phyloP scores from a whole-genome alignment of 2,888 invertebrate species.

The Bombylius major region DNA sequence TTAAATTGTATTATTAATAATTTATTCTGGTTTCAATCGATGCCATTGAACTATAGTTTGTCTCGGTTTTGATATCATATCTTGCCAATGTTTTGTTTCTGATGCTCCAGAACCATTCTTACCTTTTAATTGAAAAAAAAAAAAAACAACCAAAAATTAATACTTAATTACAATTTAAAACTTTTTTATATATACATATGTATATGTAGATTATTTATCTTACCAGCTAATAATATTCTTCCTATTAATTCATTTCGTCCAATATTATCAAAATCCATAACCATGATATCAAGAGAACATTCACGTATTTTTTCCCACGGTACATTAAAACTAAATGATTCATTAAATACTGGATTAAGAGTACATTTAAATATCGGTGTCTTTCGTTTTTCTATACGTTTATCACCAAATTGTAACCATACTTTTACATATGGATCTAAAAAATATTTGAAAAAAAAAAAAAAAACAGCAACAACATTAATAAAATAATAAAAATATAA shows the following conservation, averaged over 20 bases:
- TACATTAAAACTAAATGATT: conserved; percentile 89
- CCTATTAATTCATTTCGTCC: conserved; percentile 88
- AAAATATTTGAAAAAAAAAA: too few relatives aligned
- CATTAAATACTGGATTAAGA: conserved; percentile 90
- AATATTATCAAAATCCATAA: conserved; percentile 96
- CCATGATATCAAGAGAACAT: conserved; percentile 84
- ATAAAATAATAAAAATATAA: not conserved
- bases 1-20: not conserved
- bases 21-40: conserved; percentile 84
- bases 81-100: conserved; percentile 96
- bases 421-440: conserved; percentile 97
- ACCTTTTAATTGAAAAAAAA: conserved; percentile 41
- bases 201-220: conserved; percentile 1
- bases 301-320: conserved; percentile 95
- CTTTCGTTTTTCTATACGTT: conserved; percentile 89
- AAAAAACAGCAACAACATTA: conserved; percentile 1
- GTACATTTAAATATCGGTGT: conserved; percentile 90
- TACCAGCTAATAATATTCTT: conserved; percentile 82
- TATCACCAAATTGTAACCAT: conserved; percentile 91
- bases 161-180: not conserved
- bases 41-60: conserved; percentile 97
- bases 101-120: conserved; percentile 89
- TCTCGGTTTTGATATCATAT: conserved; percentile 93
- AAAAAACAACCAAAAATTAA: not conserved
- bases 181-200: too few relatives aligned